Conservation (phyloP, 2,797 vertebrate genomes). For the Benthosema pterotum region DNA sequence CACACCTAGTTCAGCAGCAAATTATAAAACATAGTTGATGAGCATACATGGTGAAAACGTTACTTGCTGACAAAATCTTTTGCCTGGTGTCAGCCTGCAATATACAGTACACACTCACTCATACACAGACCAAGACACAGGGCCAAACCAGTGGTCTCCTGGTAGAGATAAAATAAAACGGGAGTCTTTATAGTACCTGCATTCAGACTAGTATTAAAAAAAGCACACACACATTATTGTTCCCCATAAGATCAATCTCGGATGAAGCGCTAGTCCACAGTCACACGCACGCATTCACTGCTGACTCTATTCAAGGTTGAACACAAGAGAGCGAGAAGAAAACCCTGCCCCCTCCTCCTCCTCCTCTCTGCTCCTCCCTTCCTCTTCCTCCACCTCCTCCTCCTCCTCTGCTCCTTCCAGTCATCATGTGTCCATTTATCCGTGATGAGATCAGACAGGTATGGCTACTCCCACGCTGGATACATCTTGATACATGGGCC, state of each 20-base stretch:
- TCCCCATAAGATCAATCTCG: background rate
- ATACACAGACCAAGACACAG: too few relatives aligned
- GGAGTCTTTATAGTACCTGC: too few relatives aligned
- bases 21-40: too few relatives aligned
- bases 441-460: slow-evolving; percentile 69
- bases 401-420: slow-evolving; percentile 32
- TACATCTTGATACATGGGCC: slow-evolving; percentile 67
- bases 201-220: slow-evolving; percentile 3
- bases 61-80: too few relatives aligned
- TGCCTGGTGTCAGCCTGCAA: too few relatives aligned
- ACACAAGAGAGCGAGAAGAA: background rate
- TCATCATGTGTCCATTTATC: slow-evolving; percentile 61
- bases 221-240: slow-evolving; percentile 9
- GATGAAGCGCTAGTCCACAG: slow-evolving; percentile 11
- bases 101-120: too few relatives aligned
- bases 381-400: slow-evolving; percentile 6
- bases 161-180: too few relatives aligned
- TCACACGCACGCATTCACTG: slow-evolving; percentile 25
- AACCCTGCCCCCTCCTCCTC: too few relatives aligned
- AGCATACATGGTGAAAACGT: too few relatives aligned
- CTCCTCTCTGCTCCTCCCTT: background rate
- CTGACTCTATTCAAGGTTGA: slow-evolving; percentile 35
- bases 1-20: too few relatives aligned
- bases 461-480: slow-evolving; percentile 64
- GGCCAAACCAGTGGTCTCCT: too few relatives aligned